phyloP scores from a whole-genome alignment of 2,797 vertebrate species.

The Lagorchestes hirsutus region DNA sequence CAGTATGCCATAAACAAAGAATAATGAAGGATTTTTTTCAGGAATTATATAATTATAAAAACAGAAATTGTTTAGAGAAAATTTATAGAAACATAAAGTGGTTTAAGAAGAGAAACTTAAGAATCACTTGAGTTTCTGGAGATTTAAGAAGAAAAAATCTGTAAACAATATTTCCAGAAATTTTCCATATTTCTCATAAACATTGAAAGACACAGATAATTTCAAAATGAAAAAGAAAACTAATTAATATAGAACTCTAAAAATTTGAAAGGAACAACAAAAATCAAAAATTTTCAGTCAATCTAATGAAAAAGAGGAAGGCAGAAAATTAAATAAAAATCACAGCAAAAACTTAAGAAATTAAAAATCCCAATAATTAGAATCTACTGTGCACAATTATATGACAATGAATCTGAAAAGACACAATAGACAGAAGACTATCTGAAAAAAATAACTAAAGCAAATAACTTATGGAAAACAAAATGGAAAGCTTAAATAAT shows the following conservation, averaged over 20 bases:
- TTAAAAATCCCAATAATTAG: background rate
- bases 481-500: background rate
- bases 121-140: background rate
- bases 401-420: background rate
- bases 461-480: background rate
- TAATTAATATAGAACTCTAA: background rate
- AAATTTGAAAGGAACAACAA: background rate
- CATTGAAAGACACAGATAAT: background rate
- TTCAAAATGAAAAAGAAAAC: background rate
- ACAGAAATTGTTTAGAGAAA: background rate
- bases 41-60: background rate
- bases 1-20: background rate
- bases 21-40: background rate
- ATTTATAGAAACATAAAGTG: background rate
- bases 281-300: background rate
- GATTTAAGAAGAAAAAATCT: background rate
- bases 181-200: background rate
- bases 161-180: background rate
- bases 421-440: background rate
- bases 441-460: background rate
- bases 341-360: background rate
- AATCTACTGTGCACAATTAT: background rate
- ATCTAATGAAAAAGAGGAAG: background rate
- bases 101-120: background rate
- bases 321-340: background rate